phyloP scores from a whole-genome alignment of 2,797 vertebrate genomes.

The Emydoidea blandingii region DNA sequence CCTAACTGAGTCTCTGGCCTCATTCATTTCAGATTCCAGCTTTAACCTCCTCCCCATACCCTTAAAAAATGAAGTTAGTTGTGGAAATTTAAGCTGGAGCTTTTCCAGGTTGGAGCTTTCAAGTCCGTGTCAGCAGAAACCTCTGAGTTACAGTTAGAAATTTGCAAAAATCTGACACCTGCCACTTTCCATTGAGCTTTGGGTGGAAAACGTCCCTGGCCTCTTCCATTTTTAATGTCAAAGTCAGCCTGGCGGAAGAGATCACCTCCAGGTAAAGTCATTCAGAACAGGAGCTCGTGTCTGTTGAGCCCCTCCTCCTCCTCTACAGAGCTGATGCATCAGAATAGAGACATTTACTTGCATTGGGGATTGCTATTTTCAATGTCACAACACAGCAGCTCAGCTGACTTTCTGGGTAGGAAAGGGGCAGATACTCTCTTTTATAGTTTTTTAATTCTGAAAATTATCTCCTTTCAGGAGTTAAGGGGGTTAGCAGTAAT shows the following conservation, averaged over 20 bases:
- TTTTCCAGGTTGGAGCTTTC: conserved; percentile 69
- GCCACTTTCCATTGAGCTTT: conserved; percentile 78
- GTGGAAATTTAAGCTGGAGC: conserved; percentile 25
- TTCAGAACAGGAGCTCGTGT: conserved; percentile 56
- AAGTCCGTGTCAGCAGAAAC: conserved; percentile 69
- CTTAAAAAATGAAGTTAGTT: conserved; percentile 8
- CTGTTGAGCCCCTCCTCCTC: conserved; percentile 38
- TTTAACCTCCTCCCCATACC: neutral
- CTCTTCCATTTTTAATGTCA: conserved; percentile 81
- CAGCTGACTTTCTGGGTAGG: neutral
- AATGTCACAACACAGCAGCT: neutral
- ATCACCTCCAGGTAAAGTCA: conserved; percentile 81
- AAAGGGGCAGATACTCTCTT: neutral
- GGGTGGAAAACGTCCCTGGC: conserved; percentile 72
- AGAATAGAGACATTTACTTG: neutral
- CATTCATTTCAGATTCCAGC: neutral
- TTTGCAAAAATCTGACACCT: conserved; percentile 80
- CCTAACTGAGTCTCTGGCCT: neutral
- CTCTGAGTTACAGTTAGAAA: conserved; percentile 69
- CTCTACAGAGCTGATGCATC: neutral
- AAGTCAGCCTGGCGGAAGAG: conserved; percentile 75
- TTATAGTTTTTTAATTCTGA: neutral
- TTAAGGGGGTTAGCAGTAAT: neutral
- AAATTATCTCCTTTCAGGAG: neutral
- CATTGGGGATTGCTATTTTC: neutral